Conservation (phyloP, 1,140 invertebrate species). For the Diuraphis noxia region DNA sequence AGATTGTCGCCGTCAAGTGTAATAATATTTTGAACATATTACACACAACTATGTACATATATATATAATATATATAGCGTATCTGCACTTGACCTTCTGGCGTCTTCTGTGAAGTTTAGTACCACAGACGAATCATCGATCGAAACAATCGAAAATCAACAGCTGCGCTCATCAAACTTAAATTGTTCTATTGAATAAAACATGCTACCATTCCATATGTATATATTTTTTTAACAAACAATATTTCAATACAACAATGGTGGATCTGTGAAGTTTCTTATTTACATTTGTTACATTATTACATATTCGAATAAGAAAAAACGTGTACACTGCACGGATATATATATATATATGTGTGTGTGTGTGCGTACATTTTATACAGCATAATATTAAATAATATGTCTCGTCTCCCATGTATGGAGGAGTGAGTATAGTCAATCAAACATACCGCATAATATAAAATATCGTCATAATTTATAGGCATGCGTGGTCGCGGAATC, state of each 20-base stretch:
- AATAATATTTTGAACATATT: background rate
- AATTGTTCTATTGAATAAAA: conserved; percentile 34
- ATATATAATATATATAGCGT: background rate
- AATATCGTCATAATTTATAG: background rate
- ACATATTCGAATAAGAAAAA: conserved; percentile 6
- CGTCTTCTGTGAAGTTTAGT: conserved; percentile 20
- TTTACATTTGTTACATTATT: conserved; percentile 10
- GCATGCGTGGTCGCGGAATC: background rate
- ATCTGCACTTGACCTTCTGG: conserved; percentile 16
- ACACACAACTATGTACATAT: background rate
- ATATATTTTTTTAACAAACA: conserved; percentile 27
- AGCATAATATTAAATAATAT: too few species aligned
- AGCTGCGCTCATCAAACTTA: conserved; percentile 16
- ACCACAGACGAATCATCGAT: conserved; percentile 7
- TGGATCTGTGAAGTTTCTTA: background rate
- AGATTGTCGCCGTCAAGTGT: background rate
- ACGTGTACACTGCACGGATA: too few species aligned
- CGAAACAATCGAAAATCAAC: conserved; percentile 40
- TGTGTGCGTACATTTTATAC: background rate
- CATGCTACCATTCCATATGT: background rate
- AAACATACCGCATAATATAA: background rate
- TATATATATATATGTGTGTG: too few species aligned
- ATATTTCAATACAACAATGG: conserved; percentile 31
- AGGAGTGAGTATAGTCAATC: background rate
- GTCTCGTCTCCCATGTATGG: background rate